These are phyloP conservation scores for Pseudococcus viburni DNA, from an alignment of 2,888 invertebrate species.

Conservation along the genomic window DNA sequence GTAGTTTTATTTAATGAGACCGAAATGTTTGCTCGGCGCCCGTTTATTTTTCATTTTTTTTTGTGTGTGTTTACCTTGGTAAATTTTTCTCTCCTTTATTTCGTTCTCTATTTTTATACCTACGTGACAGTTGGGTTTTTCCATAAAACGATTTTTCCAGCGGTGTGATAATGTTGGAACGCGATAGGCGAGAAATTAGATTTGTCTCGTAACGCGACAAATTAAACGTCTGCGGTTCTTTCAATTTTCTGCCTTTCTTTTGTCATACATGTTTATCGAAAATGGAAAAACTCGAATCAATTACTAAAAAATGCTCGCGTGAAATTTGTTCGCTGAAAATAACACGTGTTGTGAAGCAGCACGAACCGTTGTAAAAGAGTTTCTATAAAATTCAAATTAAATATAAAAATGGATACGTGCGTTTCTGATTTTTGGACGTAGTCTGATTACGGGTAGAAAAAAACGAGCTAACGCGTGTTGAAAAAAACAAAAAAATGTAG, in stretches of 20 bases:
- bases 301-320: slow-evolving; percentile 30
- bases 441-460: no score
- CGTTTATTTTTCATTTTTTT: no score
- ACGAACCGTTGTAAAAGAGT: no score
- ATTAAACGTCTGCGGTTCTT: slow-evolving; percentile 34
- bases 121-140: slow-evolving; percentile 21
- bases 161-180: slow-evolving; percentile 28
- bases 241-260: not conserved
- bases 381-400: no score
- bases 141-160: slow-evolving; percentile 21
- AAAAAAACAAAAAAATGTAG: no score
- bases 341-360: slow-evolving; percentile 7
- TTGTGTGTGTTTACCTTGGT: no score
- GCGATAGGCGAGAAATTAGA: slow-evolving; percentile 44
- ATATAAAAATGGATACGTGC: no score
- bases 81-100: not conserved
- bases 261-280: slow-evolving; percentile 26
- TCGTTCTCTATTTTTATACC: not conserved
- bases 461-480: no score
- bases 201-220: slow-evolving; percentile 34
- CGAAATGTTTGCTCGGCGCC: not conserved
- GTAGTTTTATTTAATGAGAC: slow-evolving; percentile 42
- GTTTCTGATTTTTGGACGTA: no score
- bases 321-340: slow-evolving; percentile 5
- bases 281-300: slow-evolving; percentile 34